phyloP scores from a whole-genome alignment of 1,140 invertebrate species.

The Oedothorax gibbosus region DNA sequence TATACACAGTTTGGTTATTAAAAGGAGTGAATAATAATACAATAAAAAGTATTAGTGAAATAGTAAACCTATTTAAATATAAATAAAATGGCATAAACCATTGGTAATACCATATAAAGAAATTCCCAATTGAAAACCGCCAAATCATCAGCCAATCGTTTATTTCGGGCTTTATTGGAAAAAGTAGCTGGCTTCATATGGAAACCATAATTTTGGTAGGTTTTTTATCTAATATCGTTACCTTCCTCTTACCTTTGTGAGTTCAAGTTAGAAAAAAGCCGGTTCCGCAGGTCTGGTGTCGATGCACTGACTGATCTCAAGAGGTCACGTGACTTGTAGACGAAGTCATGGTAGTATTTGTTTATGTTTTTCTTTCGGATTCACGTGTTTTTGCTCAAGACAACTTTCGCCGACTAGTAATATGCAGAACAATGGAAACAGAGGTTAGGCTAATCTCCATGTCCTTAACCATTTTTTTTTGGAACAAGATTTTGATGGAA shows the following conservation, averaged over 20 bases:
- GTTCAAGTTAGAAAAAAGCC: slow-evolving; percentile 29
- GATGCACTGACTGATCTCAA: slow-evolving; percentile 39
- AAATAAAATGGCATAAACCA: too few species aligned
- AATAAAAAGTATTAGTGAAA: too few species aligned
- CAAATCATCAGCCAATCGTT: too few species aligned
- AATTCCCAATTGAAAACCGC: too few species aligned
- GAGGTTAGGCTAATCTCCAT: neutral
- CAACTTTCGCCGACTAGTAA: slow-evolving; percentile 11
- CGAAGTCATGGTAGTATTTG: slow-evolving; percentile 26
- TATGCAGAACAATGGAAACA: neutral
- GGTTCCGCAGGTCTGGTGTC: slow-evolving; percentile 51
- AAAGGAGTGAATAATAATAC: too few species aligned
- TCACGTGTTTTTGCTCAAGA: neutral
- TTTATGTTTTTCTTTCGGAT: slow-evolving; percentile 4
- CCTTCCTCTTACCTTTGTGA: neutral
- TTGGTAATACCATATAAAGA: too few species aligned
- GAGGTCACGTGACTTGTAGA: slow-evolving; percentile 44
- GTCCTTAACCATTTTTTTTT: slow-evolving; percentile 19
- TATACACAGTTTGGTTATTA: too few species aligned
- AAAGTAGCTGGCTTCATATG: too few species aligned
- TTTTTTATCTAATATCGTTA: too few species aligned
- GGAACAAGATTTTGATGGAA: neutral
- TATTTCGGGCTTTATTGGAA: too few species aligned
- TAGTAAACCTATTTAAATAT: too few species aligned
- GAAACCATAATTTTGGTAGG: too few species aligned